Conservation (phyloP, 2,113 vertebrate species). For the Acrocephalus arundinaceus region DNA sequence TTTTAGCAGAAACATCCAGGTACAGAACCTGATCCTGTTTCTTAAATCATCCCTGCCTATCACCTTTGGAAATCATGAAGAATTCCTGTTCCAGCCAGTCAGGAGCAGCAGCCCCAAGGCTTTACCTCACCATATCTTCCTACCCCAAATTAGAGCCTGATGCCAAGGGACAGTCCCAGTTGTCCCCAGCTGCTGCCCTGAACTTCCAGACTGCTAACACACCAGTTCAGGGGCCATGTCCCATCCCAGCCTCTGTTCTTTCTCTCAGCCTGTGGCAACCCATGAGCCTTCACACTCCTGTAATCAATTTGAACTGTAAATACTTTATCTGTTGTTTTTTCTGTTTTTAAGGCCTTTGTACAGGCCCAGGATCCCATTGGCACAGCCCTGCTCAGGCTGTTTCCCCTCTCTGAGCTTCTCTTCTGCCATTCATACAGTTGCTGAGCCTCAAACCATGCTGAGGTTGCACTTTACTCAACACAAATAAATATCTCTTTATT, state of each 20-base stretch:
- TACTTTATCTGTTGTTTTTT: not conserved
- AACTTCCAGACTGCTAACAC: not conserved
- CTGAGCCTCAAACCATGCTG: not conserved
- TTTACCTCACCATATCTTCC: not conserved
- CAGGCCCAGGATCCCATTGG: not conserved
- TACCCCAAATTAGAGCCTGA: not conserved
- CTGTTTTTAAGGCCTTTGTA: not conserved
- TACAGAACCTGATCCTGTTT: not conserved
- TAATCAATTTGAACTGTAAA: not conserved
- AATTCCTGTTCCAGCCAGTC: not conserved
- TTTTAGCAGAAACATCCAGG: not conserved
- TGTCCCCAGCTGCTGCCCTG: fast-evolving
- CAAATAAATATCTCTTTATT: slow-evolving; percentile 35
- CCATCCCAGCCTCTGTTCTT: not conserved
- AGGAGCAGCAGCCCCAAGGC: not conserved
- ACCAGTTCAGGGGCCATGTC: fast-evolving
- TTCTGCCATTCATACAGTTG: fast-evolving
- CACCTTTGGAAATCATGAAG: not conserved
- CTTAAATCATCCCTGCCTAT: not conserved
- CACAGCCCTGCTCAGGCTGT: not conserved
- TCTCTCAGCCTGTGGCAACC: not conserved
- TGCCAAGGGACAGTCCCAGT: not conserved
- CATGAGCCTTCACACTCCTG: not conserved
- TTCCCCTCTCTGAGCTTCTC: not conserved
- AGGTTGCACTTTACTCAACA: not conserved